Conservation (phyloP, 2,113 vertebrate species). For the Pagrus major region DNA sequence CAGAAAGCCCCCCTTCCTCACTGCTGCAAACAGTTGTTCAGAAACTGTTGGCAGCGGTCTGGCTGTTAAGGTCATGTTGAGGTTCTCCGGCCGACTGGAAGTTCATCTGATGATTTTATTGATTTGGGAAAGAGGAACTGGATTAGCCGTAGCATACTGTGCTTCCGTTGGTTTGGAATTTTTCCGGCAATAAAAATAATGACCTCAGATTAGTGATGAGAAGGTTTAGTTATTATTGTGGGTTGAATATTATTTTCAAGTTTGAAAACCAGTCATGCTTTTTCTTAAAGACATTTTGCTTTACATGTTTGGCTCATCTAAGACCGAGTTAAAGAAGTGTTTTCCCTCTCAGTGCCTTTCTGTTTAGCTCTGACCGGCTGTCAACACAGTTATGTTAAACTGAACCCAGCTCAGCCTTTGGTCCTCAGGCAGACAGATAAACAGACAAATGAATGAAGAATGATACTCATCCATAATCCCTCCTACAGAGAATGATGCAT, state of each 20-base stretch:
- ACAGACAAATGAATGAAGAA: neutral
- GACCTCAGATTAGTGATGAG: neutral
- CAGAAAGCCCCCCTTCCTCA: constrained; percentile 21
- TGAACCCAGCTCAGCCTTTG: neutral
- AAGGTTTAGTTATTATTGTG: neutral
- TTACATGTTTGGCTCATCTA: neutral
- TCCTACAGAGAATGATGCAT: neutral
- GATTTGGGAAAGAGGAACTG: neutral
- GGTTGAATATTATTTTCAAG: neutral
- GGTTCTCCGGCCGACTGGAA: constrained; percentile 15
- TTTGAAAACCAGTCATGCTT: neutral
- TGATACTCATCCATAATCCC: neutral
- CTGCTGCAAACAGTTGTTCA: constrained; percentile 46
- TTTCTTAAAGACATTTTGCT: neutral
- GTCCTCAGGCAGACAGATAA: neutral
- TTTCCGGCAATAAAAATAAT: neutral
- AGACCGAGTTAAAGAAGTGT: neutral
- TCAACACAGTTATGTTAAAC: neutral
- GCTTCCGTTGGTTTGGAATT: neutral
- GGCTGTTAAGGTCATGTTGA: constrained; percentile 44
- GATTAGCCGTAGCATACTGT: neutral
- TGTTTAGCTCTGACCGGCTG: neutral
- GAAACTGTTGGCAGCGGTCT: constrained; percentile 23
- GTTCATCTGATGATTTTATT: constrained; percentile 1
- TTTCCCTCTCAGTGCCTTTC: neutral